A percentile compares a stretch with the other conserved stretches of the same genome.
Evolutionary conservation across 1,140 invertebrate genomes (phyloP).

Genomic region (Drosophila arizonae): DNA sequence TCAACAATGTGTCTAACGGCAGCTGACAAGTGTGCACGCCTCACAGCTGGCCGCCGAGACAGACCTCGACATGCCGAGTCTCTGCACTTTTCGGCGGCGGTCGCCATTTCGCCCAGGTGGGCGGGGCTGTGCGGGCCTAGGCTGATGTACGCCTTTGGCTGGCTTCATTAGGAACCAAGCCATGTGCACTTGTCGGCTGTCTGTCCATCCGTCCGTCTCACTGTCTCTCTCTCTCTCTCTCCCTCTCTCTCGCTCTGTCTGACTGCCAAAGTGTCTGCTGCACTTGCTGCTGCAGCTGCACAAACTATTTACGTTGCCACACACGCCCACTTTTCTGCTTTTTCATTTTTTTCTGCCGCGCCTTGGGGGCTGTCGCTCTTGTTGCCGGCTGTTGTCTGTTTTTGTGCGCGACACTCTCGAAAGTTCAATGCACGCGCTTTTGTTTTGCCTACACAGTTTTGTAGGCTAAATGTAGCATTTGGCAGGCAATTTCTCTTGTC

Average conservation of each 20-base stretch:
- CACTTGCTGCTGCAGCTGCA: slow-evolving; percentile 46
- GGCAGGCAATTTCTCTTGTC: slow-evolving; percentile 34
- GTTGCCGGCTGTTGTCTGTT: slow-evolving; percentile 17
- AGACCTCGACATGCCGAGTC: slow-evolving; percentile 17
- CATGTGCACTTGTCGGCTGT: slow-evolving; percentile 67
- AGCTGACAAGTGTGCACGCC: slow-evolving; percentile 77
- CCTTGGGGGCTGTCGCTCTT: slow-evolving; percentile 16
- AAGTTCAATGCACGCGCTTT: slow-evolving; percentile 73
- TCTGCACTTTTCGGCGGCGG: slow-evolving; percentile 55
- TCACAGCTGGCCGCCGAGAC: slow-evolving; percentile 62
- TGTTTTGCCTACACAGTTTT: slow-evolving; percentile 56
- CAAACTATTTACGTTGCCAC: slow-evolving; percentile 69
- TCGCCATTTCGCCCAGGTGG: slow-evolving; percentile 48
- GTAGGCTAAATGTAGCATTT: slow-evolving; percentile 71
- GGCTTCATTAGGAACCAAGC: slow-evolving; percentile 68
- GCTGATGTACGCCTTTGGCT: slow-evolving; percentile 54
- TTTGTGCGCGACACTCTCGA: slow-evolving; percentile 19
- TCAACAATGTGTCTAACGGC: slow-evolving; percentile 77
- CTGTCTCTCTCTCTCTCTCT: background rate
- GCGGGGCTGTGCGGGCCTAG: background rate
- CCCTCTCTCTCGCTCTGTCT: slow-evolving; percentile 3
- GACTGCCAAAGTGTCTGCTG: slow-evolving; percentile 56
- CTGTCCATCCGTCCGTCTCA: slow-evolving; percentile 13
- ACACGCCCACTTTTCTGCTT: slow-evolving; percentile 57
- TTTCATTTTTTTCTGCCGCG: background rate